Evolutionary conservation across 2,113 vertebrate species (phyloP).

Genomic region (Labrus mixtus): DNA sequence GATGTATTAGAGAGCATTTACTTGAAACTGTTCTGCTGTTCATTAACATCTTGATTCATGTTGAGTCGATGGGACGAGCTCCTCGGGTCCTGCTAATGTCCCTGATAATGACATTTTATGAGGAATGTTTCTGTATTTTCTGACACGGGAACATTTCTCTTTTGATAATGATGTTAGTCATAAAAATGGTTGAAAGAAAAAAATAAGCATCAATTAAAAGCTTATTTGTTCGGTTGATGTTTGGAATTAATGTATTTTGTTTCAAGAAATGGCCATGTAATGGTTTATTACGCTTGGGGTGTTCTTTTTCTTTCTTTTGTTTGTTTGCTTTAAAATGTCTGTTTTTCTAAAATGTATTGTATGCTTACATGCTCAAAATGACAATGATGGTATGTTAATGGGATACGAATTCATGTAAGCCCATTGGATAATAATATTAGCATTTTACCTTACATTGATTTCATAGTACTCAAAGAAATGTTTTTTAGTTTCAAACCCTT

Average conservation of each 20-base stretch:
- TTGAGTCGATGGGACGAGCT: constrained; percentile 44
- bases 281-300: background rate
- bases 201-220: constrained; percentile 2
- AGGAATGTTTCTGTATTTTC: constrained; percentile 37
- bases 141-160: constrained; percentile 22
- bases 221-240: constrained; percentile 9
- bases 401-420: too few species aligned
- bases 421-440: too few species aligned
- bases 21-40: constrained; percentile 52
- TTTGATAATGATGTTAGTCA: constrained; percentile 15
- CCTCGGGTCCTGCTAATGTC: constrained; percentile 58
- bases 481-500: constrained; percentile 17
- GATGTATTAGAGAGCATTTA: constrained; percentile 29
- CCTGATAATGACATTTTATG: constrained; percentile 58
- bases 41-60: constrained; percentile 71
- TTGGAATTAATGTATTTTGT: constrained; percentile 24
- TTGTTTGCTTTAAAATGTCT: background rate
- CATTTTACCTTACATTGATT: too few species aligned
- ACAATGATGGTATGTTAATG: too few species aligned
- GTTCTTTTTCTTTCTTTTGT: background rate
- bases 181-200: constrained; percentile 18
- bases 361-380: constrained; percentile 3
- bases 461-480: background rate
- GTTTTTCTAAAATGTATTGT: background rate
- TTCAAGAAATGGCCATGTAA: constrained; percentile 22